A percentile compares a stretch with the other conserved stretches of the same genome.
Conservation (phyloP, 2,113 vertebrate species). For the Myxocyprinus asiaticus region DNA sequence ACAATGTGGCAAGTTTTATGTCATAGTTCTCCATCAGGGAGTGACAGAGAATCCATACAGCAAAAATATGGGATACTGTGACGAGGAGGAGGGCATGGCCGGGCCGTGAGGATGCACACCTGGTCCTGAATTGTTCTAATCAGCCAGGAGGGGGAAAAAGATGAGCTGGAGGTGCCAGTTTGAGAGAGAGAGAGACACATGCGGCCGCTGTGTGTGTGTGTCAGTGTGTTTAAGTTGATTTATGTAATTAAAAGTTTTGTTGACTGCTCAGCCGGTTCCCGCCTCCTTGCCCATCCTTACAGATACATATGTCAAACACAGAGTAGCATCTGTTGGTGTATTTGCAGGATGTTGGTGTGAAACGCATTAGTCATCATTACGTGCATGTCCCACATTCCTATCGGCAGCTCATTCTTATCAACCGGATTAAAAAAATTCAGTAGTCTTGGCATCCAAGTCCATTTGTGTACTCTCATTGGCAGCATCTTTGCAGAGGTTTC, state of each 20-base stretch:
- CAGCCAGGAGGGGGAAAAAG: too few relatives aligned
- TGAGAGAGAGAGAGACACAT: too few relatives aligned
- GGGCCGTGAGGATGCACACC: too few relatives aligned
- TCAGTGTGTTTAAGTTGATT: too few relatives aligned
- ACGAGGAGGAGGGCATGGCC: too few relatives aligned
- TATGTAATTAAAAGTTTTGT: too few relatives aligned
- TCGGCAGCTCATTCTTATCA: constrained; percentile 72
- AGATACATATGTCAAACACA: constrained; percentile 42
- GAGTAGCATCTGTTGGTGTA: constrained; percentile 58
- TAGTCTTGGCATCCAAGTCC: constrained; percentile 27
- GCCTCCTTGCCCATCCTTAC: too few relatives aligned
- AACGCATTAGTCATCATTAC: constrained; percentile 71
- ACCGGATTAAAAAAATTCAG: constrained; percentile 69
- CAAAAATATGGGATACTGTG: constrained; percentile 54
- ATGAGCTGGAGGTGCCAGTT: too few relatives aligned
- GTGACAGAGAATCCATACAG: constrained; percentile 17
- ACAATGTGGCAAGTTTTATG: neutral
- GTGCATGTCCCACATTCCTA: constrained; percentile 50
- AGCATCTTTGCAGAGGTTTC: constrained; percentile 19
- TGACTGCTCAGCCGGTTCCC: too few relatives aligned
- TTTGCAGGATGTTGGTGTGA: constrained; percentile 58
- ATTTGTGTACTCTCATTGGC: constrained; percentile 9
- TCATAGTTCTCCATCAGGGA: neutral
- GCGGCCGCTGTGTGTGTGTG: too few relatives aligned
- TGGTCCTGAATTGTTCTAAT: too few relatives aligned